Conservation (phyloP, 2,797 vertebrate genomes). For the Liasis olivaceus region DNA sequence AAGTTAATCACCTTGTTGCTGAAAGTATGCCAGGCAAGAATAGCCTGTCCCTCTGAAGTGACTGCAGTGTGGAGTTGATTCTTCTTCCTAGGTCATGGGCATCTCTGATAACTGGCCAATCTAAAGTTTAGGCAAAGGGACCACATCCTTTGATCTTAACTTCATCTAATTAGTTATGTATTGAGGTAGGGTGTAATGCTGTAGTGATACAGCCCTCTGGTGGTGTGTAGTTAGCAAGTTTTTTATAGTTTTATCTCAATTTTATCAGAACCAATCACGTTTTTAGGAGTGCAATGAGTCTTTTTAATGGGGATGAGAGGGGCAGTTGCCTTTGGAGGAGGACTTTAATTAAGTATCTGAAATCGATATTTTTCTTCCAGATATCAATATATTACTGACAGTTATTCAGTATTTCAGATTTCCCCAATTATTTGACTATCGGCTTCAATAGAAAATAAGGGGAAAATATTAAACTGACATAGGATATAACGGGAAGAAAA, state of each 20-base stretch:
- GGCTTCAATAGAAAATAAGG: neutral
- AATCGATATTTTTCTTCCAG: neutral
- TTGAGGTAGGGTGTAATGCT: neutral
- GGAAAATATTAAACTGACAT: neutral
- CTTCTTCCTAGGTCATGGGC: neutral
- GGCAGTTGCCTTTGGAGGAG: neutral
- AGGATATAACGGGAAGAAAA: neutral
- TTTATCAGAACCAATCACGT: neutral
- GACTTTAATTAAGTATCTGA: neutral
- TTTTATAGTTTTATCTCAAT: neutral
- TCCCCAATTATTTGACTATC: neutral
- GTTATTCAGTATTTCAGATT: neutral
- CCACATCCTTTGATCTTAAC: accelerated
- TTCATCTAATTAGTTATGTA: neutral
- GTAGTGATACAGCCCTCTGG: slow-evolving; percentile 49
- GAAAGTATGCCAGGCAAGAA: too few species aligned
- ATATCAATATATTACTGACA: neutral
- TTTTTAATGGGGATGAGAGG: neutral
- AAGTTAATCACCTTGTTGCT: too few species aligned
- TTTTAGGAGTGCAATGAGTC: neutral
- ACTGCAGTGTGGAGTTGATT: neutral
- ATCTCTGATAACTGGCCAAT: neutral
- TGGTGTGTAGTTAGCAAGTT: neutral
- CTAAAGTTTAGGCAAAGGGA: neutral
- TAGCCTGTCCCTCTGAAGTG: neutral